A percentile compares a stretch with the other conserved stretches of the same genome.
phyloP scores from a whole-genome alignment of 2,888 invertebrate species.

The Cenopis cana region DNA sequence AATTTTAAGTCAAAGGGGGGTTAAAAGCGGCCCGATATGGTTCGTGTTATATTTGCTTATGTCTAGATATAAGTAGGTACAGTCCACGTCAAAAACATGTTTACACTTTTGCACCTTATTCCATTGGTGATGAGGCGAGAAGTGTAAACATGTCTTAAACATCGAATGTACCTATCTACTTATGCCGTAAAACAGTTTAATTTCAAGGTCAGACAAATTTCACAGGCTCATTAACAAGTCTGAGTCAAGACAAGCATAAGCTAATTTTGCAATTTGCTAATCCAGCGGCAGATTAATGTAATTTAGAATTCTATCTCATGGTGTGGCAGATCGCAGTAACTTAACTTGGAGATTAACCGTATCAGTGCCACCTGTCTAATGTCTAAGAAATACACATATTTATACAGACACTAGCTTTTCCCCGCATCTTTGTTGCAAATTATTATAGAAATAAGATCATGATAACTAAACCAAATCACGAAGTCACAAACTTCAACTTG shows the following conservation, averaged over 20 bases:
- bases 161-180: neutral
- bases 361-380: conserved; percentile 10
- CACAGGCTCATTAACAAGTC: conserved; percentile 32
- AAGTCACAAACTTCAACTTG: no score
- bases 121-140: no score
- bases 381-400: conserved; percentile 1
- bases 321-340: conserved; percentile 38
- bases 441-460: no score
- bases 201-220: conserved; percentile 11
- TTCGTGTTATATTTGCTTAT: no score
- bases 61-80: neutral
- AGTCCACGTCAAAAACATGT: no score
- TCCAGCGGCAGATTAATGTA: conserved; percentile 23
- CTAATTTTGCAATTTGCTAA: conserved; percentile 18
- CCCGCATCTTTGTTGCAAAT: neutral
- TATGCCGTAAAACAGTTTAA: neutral
- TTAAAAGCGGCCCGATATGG: no score
- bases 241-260: conserved; percentile 31
- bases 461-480: no score
- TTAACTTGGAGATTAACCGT: conserved; percentile 24
- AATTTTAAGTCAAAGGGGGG: no score
- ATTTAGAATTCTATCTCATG: conserved; percentile 41
- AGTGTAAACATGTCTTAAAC: no score
- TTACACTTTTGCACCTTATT: no score
- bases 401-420: neutral